These are phyloP conservation scores for Dicrurus megarhynchus DNA, from an alignment of 2,113 vertebrate species.

Conservation along the genomic window DNA sequence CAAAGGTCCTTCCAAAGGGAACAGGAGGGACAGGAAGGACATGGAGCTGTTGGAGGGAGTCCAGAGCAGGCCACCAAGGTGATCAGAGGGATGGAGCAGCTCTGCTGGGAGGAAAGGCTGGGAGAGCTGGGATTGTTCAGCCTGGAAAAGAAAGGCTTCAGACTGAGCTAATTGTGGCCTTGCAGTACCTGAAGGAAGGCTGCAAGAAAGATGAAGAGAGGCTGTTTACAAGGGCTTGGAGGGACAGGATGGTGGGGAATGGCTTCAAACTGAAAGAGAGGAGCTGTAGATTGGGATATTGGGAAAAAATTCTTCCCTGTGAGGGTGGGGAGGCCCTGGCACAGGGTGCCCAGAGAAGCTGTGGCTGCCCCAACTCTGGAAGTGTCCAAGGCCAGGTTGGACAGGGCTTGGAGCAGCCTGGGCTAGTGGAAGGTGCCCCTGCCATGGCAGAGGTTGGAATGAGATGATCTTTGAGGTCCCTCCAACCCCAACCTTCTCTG, in stretches of 20 bases:
- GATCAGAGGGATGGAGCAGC: neutral
- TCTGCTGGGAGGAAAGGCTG: neutral
- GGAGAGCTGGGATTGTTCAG: neutral
- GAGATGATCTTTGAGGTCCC: neutral
- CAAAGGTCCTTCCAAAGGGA: neutral
- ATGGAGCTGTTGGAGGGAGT: neutral
- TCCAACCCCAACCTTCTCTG: neutral
- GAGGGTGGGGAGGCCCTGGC: neutral
- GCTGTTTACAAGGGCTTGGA: neutral
- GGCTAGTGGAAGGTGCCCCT: neutral
- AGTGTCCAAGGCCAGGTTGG: neutral
- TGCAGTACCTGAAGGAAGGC: neutral
- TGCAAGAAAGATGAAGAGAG: neutral
- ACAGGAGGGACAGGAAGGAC: neutral
- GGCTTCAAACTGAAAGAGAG: neutral
- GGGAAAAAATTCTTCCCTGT: too few species aligned
- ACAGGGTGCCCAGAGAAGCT: neutral
- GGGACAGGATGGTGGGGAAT: neutral
- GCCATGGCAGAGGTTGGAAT: rapidly evolving
- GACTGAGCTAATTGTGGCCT: neutral
- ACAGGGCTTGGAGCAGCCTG: rapidly evolving
- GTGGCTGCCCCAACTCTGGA: neutral
- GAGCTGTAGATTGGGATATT: neutral
- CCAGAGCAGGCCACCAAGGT: neutral
- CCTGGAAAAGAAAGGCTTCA: neutral